Percentiles rank a stretch among this genome's conserved stretches.
Evolutionary conservation across 2,888 invertebrate genomes (phyloP).

Genomic region (Orthosia gothica): DNA sequence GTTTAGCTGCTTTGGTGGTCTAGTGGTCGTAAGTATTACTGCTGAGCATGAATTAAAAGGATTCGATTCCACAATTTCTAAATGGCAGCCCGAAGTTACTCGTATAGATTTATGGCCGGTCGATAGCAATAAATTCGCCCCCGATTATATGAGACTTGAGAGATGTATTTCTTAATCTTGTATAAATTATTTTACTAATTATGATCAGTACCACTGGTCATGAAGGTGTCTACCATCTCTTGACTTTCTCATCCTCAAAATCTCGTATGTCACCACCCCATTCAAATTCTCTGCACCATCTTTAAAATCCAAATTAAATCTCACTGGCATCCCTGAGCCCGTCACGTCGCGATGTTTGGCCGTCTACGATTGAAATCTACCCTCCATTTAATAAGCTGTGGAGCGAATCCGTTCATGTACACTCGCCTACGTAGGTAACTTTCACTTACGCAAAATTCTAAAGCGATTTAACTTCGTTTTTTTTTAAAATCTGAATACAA

Average conservation of each 20-base stretch:
- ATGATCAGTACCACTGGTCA: too few relatives aligned
- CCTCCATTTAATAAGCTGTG: constrained; percentile 76
- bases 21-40: too few relatives aligned
- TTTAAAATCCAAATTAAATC: constrained; percentile 31
- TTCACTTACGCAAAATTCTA: neutral
- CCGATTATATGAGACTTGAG: too few relatives aligned
- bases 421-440: neutral
- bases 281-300: neutral
- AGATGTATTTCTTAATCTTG: too few relatives aligned
- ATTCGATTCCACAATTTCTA: too few relatives aligned
- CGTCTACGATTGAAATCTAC: constrained; percentile 67
- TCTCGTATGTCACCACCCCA: neutral
- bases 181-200: too few relatives aligned
- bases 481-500: too few relatives aligned
- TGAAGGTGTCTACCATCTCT: neutral
- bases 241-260: neutral
- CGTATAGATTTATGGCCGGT: too few relatives aligned
- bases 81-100: too few relatives aligned
- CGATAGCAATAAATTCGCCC: too few relatives aligned
- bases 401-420: constrained; percentile 42
- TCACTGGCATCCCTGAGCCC: constrained; percentile 38
- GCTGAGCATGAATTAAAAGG: too few relatives aligned
- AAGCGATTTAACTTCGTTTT: neutral
- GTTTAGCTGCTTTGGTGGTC: too few relatives aligned
- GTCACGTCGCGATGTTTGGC: constrained; percentile 58